Conservation (phyloP, 2,797 vertebrate genomes). For the Meriones psammophilus region DNA sequence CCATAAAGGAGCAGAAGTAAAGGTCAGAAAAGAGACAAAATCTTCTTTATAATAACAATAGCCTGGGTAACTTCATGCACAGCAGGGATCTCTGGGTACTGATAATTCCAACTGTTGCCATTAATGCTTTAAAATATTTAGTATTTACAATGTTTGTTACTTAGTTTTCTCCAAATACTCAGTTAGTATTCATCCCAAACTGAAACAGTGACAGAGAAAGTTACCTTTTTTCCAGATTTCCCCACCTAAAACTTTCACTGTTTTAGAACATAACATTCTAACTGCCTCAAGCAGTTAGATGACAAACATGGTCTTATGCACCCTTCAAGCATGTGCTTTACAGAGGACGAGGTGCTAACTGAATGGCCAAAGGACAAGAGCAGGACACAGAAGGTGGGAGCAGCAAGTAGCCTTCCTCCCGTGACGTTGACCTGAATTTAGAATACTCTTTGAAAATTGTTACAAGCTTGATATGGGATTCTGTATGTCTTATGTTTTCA, state of each 20-base stretch:
- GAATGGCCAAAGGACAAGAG: not conserved
- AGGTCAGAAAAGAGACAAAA: not conserved
- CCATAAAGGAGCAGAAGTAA: not conserved
- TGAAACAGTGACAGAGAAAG: not conserved
- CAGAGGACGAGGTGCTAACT: not conserved
- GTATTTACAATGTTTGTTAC: not conserved
- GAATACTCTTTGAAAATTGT: constrained; percentile 18
- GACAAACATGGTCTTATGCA: not conserved
- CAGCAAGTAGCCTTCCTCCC: not conserved
- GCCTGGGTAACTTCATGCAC: not conserved
- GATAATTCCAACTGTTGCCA: not conserved
- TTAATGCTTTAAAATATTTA: not conserved
- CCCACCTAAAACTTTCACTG: constrained; percentile 10
- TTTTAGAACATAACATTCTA: not conserved
- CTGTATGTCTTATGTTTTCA: constrained; percentile 52
- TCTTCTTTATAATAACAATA: not conserved
- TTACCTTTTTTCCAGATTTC: not conserved
- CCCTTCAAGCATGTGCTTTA: not conserved
- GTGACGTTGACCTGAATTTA: not conserved
- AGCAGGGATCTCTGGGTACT: not conserved
- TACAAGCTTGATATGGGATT: constrained; percentile 35
- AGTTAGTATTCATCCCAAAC: not conserved
- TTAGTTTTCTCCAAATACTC: constrained; percentile 9
- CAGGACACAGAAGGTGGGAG: not conserved
- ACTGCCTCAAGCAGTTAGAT: not conserved